Base-by-base conservation (phyloP, 2,113 vertebrate species). In the Macquaria ambigua region DNA sequence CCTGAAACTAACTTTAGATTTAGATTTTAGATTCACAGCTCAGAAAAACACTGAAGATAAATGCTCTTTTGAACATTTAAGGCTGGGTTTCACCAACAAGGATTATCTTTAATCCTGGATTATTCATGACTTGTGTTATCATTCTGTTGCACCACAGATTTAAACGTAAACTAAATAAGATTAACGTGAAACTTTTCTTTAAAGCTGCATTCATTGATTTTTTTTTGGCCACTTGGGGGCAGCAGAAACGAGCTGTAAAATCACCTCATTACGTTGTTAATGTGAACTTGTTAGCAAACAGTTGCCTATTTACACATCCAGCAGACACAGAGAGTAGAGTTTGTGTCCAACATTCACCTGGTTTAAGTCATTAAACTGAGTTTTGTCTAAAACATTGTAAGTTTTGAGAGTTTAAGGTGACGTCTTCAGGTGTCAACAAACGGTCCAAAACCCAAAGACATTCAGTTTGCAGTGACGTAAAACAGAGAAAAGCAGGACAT, bases 51-150 rank as follows among this genome's bases (percentile, higher is more conserved):
- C 8, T 18, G 18, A 56, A 56, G 31, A 81, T 34, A 34, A 66
- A 81, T 1, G 21, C 12, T 59, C 25, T 9, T 34, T 43, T 16
- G 23, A 63, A 64, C 61, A 62, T 59, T 75, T n/a, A 41, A 18
- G 10, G 1, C 56, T 37, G 43, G 25, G 61, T 87, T 73, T 68
- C 81, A 73, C 86, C 86, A 88, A 73, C 79, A 69, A 84, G 77
- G 39, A 43, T 72, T 37, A 6, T 53, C 21, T 79, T 72, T 20
- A 67, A 31, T 39, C 10, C 0, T 5, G 18, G 1, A 56, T 48
- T 25, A 58, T 50, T n/a, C 37, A 6, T 1, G 3, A 3, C 21
- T 39, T 21, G 3, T 34, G 0, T 34, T 10, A 0, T 73, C 12
- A 1, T 59, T 18, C 12, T 50, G 20, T 59, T 34, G 3, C 11